Conservation (phyloP, 2,888 invertebrate genomes). For the Clepsis dumicolana region DNA sequence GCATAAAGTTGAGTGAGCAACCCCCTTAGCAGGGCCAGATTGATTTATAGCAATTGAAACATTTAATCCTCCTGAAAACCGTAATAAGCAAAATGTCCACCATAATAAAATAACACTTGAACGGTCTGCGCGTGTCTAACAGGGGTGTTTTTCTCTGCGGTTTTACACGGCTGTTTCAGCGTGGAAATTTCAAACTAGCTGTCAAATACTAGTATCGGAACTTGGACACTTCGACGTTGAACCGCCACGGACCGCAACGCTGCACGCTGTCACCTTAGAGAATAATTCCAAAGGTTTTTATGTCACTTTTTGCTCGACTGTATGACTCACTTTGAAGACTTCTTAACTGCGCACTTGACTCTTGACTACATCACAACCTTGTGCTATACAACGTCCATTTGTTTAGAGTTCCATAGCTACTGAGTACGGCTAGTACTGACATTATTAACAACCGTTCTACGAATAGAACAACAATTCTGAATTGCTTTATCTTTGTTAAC, state of each 20-base stretch:
- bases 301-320: slow-evolving; percentile 6
- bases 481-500: neutral
- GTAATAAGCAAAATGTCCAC: neutral
- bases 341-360: slow-evolving; percentile 16
- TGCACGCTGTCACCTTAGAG: too few species aligned
- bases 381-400: slow-evolving; percentile 12
- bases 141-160: too few species aligned
- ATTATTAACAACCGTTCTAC: slow-evolving; percentile 9
- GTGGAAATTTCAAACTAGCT: too few species aligned
- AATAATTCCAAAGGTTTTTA: too few species aligned
- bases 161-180: too few species aligned
- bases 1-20: too few species aligned
- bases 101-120: neutral
- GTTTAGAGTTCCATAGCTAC: slow-evolving; percentile 16
- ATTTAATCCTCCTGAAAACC: too few species aligned
- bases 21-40: too few species aligned
- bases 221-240: too few species aligned
- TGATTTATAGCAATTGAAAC: too few species aligned
- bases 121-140: neutral
- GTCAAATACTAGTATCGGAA: too few species aligned
- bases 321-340: slow-evolving; percentile 5
- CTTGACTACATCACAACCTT: slow-evolving; percentile 25
- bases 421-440: neutral
- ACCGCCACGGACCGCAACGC: too few species aligned
- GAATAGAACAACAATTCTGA: slow-evolving; percentile 12